These are phyloP conservation scores for Tupaia chinensis DNA, from an alignment of 2,113 vertebrate genomes.

Conservation along the genomic window DNA sequence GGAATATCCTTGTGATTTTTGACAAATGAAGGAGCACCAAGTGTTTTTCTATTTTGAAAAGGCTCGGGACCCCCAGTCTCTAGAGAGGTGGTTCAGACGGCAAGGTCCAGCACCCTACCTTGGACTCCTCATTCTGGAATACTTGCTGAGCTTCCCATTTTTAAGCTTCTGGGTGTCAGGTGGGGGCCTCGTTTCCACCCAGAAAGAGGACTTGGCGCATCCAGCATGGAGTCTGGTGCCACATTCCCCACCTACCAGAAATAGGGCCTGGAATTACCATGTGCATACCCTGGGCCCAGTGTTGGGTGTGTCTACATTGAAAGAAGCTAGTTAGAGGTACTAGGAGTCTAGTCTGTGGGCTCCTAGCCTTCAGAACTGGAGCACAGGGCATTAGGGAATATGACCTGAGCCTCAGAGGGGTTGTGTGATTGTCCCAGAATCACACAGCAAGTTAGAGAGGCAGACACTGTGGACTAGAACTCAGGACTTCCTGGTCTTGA, in stretches of 20 bases:
- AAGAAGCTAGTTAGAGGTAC: not conserved
- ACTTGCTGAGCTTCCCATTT: not conserved
- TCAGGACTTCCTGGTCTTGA: not conserved
- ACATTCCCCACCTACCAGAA: not conserved
- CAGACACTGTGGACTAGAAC: not conserved
- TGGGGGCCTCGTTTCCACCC: not conserved
- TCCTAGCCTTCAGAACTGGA: not conserved
- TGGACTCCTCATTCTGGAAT: not conserved
- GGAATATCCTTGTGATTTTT: slow-evolving; percentile 42
- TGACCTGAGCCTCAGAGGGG: not conserved
- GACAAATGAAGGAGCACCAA: slow-evolving; percentile 59
- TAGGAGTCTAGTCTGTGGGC: not conserved
- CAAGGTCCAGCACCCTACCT: not conserved
- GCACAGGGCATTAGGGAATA: not conserved
- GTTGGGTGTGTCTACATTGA: not conserved
- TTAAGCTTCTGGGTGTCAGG: not conserved
- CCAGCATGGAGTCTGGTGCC: not conserved
- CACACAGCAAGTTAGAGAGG: not conserved
- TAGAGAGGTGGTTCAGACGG: not conserved
- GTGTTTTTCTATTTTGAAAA: not conserved
- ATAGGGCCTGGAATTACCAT: not conserved
- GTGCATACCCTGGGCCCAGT: not conserved
- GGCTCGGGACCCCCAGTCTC: not conserved
- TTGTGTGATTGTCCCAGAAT: not conserved
- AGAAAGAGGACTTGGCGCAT: not conserved